Evolutionary conservation across 2,888 invertebrate species (phyloP).

Genomic region (Amiota communis): DNA sequence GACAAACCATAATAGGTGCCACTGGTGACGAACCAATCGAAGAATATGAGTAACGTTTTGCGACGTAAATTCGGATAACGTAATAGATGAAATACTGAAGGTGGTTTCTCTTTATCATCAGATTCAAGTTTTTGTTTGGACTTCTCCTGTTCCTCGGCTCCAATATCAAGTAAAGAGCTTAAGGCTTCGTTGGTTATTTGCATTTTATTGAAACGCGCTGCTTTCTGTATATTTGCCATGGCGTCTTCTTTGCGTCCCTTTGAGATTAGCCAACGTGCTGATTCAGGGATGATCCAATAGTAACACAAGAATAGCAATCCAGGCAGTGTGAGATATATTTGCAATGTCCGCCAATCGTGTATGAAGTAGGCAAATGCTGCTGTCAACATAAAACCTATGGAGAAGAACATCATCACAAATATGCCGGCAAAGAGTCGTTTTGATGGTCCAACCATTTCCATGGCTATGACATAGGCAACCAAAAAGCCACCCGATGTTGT

Average conservation of each 20-base stretch:
- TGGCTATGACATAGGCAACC: slow-evolving; percentile 85
- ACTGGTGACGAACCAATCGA: slow-evolving; percentile 85
- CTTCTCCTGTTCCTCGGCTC: slow-evolving; percentile 46
- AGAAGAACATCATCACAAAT: slow-evolving; percentile 83
- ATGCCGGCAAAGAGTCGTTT: slow-evolving; percentile 82
- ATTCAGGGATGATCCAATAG: slow-evolving; percentile 86
- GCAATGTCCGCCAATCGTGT: slow-evolving; percentile 80
- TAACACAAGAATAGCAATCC: slow-evolving; percentile 80
- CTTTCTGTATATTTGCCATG: slow-evolving; percentile 77
- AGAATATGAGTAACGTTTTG: slow-evolving; percentile 81
- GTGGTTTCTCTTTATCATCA: slow-evolving; percentile 47
- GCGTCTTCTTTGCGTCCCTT: slow-evolving; percentile 79
- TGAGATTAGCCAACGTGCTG: slow-evolving; percentile 81
- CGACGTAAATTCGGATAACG: slow-evolving; percentile 78
- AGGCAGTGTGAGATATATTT: slow-evolving; percentile 81
- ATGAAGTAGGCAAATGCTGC: slow-evolving; percentile 80
- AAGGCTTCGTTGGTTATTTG: slow-evolving; percentile 75
- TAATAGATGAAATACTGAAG: slow-evolving; percentile 77
- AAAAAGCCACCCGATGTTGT: slow-evolving; percentile 85
- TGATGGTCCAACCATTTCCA: slow-evolving; percentile 83
- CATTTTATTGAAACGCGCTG: slow-evolving; percentile 80
- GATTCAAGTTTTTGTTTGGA: slow-evolving; percentile 42
- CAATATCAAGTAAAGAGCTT: slow-evolving; percentile 75
- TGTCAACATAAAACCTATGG: slow-evolving; percentile 81
- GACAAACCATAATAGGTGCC: slow-evolving; percentile 86